Base-by-base conservation (phyloP, 2,113 vertebrate genomes). In the Cynocephalus volans region DNA sequence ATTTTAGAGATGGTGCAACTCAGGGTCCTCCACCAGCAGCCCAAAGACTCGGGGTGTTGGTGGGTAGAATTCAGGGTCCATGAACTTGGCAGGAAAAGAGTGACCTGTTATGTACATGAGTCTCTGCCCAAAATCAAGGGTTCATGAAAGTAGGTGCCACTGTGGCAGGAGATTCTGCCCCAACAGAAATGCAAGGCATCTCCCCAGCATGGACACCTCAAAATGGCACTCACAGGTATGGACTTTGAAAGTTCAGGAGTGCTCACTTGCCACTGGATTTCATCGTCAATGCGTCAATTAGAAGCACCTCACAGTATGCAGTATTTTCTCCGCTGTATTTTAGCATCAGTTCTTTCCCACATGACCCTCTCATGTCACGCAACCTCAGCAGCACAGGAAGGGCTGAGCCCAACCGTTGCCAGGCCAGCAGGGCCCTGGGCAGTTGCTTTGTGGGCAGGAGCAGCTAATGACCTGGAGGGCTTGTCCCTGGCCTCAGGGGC, bases 181-280 rank as follows among this genome's bases (percentile, higher is more conserved):
- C 31, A 0, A 17, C 5, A 17, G n/a, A 28, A 26, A 19, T 9
- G 4, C 1, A 3, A 24, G 17, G 73, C 0, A 15, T 13, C 13
- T 56, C 11, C n/a, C 54, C 3, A 4, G 41, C 41, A 0, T 1
- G 4, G 60, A 28, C 24, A 0, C 77, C 60, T 23, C 48, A 1
- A 6, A 15, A 0, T 6, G 4, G 58, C 15, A 19, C 23, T 9
- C 11, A 4, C 0, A 41, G 0, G 31, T 41, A 41, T 0, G 5
- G 11, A 3, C 48, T 3, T 5, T 9, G 8, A 12, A 36, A 1
- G 9, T 3, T 13, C 2, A 8, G 6, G 56, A 28, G 69, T 1
- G 3, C 3, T 26, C 17, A 18, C 33, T 48, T 3, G 33, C 54
- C 1, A 2, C 50, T 14, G 11, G 24, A 36, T 12, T 36, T 52